These are phyloP conservation scores for Bursaphelenchus okinawaensis DNA, from an alignment of 2,888 invertebrate genomes.

Conservation along the genomic window DNA sequence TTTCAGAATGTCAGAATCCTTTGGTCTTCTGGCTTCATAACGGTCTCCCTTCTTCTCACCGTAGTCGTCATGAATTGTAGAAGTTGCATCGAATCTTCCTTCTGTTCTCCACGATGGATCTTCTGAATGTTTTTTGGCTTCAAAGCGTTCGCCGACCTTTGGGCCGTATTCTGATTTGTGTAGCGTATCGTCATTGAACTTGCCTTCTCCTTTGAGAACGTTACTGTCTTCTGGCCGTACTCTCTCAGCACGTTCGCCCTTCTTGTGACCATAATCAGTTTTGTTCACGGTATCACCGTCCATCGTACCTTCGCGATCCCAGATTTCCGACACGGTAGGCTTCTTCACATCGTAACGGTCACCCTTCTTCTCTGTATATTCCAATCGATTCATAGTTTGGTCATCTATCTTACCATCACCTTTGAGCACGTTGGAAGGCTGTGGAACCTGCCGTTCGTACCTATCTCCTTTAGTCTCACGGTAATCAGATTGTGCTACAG, in stretches of 20 bases:
- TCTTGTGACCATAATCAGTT: constrained; percentile 16
- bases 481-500: constrained; percentile 26
- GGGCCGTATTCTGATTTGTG: constrained; percentile 13
- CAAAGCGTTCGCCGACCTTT: constrained; percentile 20
- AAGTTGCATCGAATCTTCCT: constrained; percentile 21
- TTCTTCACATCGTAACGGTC: constrained; percentile 18
- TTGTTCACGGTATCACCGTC: constrained; percentile 17
- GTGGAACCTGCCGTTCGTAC: constrained; percentile 20
- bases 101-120: constrained; percentile 6
- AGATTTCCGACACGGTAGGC: constrained; percentile 18
- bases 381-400: constrained; percentile 21
- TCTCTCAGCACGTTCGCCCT: constrained; percentile 21
- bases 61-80: constrained; percentile 20
- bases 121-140: constrained; percentile 4
- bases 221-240: constrained; percentile 18
- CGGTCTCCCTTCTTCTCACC: constrained; percentile 17
- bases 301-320: constrained; percentile 19
- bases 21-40: constrained; percentile 20
- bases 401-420: constrained; percentile 24
- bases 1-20: constrained; percentile 28
- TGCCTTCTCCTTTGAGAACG: constrained; percentile 28
- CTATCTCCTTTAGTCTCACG: constrained; percentile 24
- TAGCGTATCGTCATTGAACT: constrained; percentile 21
- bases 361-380: constrained; percentile 13
- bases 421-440: constrained; percentile 28